Evolutionary conservation across 2,888 invertebrate genomes (phyloP), one percentile per base, ranked within the genome.

Genomic region (Pollenia amentaria): DNA sequence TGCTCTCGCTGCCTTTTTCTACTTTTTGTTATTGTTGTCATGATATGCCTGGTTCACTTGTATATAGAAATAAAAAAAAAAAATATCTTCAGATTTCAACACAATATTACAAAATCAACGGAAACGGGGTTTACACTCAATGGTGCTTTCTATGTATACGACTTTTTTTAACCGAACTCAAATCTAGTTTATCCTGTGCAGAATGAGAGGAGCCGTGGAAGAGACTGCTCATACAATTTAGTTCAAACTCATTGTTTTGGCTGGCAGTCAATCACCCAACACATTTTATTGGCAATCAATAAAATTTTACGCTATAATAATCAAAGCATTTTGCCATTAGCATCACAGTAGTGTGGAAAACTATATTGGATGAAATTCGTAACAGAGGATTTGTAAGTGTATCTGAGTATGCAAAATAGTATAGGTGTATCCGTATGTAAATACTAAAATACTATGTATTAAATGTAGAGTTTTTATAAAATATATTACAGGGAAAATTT

Each of bases 231-330:
- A 2, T 12, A 62, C 29, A 69, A 40, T 62, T 65, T 16, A 4
- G n/a, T 46, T 57, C 1, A 44, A 62, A 53, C 42, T 69, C 44
- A 44, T 38, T 46, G 29, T 53, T 21, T 69, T 62, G 69, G 48
- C 12, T 82, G 78, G 11, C 77, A 84, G 72, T 80, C 84, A 73
- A 78, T 84, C 87, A 87, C 67, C 77, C 80, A 84, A 79, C 67
- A 73, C n/a, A 46, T 87, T 84, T 80, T 88, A 87, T 87, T 90
- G 90, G 89, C 90, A 92, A 92, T 92, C 92, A 91, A 92, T 92
- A 92, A 91, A 92, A 91, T 92, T 92, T 92, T 91, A 92, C 92
- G 91, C 89, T 91, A 87, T 90, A 90, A 90, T 92, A 92, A 92
- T 92, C 92, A 92, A 92, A 89, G 92, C 90, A 91, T 89, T 90